Evolutionary conservation across 2,797 vertebrate genomes (phyloP).

Genomic region (Gadopsis marmoratus): DNA sequence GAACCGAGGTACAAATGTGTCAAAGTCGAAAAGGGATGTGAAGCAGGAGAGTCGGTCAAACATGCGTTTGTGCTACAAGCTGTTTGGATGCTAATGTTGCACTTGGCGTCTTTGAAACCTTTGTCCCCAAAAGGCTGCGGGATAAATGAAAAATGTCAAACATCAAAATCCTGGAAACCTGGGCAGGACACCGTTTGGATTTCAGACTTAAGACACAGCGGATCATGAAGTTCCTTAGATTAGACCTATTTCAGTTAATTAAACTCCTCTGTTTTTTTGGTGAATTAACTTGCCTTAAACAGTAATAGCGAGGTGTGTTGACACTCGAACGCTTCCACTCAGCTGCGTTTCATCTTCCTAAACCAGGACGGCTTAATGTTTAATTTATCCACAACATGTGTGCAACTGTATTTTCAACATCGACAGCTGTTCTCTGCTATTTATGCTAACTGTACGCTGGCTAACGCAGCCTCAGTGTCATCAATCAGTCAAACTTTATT

Average conservation of each 20-base stretch:
- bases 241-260: background rate
- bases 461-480: background rate
- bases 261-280: background rate
- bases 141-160: background rate
- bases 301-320: background rate
- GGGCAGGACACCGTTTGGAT: background rate
- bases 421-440: too few relatives aligned
- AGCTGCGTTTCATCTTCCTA: background rate
- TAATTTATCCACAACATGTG: background rate
- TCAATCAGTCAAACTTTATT: background rate
- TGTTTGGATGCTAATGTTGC: slow-evolving; percentile 2
- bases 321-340: background rate
- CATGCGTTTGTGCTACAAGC: background rate
- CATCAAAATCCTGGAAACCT: background rate
- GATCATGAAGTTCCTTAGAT: background rate
- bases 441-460: background rate
- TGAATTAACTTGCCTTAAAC: background rate
- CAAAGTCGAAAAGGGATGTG: background rate
- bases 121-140: background rate
- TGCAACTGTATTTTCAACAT: background rate
- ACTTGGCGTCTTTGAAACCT: background rate
- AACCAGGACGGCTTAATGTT: too few relatives aligned
- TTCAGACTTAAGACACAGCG: background rate
- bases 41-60: background rate
- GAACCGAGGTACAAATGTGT: background rate